These are phyloP conservation scores for Eristalis tenax DNA, from an alignment of 2,888 invertebrate genomes.

Conservation along the genomic window DNA sequence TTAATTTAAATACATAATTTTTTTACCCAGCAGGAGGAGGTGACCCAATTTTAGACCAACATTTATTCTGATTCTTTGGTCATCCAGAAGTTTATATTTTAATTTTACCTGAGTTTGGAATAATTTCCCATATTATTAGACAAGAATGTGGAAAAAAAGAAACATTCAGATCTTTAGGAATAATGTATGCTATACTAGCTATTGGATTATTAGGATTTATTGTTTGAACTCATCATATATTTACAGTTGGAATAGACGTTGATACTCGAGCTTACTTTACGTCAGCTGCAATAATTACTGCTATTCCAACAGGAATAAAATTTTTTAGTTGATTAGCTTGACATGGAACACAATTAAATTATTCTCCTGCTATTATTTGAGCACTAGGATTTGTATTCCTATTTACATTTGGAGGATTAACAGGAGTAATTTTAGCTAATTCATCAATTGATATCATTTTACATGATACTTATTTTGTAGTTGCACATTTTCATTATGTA, in stretches of 20 bases:
- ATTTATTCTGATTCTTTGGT: conserved; percentile 94
- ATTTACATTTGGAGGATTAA: conserved; percentile 89
- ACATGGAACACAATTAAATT: conserved; percentile 85
- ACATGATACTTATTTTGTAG: conserved; percentile 93
- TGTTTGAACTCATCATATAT: conserved; percentile 93
- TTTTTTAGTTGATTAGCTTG: conserved; percentile 90
- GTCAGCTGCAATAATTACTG: conserved; percentile 93
- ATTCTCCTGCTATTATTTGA: conserved; percentile 85
- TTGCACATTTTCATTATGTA: conserved; percentile 92
- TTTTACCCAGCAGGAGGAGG: conserved; percentile 91
- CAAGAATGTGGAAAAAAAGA: conserved; percentile 89
- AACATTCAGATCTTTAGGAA: conserved; percentile 87
- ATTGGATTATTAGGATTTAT: conserved; percentile 92
- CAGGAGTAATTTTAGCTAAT: conserved; percentile 86
- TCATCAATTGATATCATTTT: conserved; percentile 89
- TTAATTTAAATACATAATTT: conserved; percentile 91
- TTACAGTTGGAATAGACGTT: conserved; percentile 91
- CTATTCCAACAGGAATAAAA: conserved; percentile 92
- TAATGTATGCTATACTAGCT: conserved; percentile 92
- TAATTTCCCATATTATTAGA: conserved; percentile 90
- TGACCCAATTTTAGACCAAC: conserved; percentile 91
- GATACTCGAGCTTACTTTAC: conserved; percentile 93
- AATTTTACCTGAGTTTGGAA: conserved; percentile 91
- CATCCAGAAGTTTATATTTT: conserved; percentile 94
- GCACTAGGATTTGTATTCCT: conserved; percentile 89